phyloP scores from a whole-genome alignment of 2,113 vertebrate genomes.

The Budorcas taxicolor region DNA sequence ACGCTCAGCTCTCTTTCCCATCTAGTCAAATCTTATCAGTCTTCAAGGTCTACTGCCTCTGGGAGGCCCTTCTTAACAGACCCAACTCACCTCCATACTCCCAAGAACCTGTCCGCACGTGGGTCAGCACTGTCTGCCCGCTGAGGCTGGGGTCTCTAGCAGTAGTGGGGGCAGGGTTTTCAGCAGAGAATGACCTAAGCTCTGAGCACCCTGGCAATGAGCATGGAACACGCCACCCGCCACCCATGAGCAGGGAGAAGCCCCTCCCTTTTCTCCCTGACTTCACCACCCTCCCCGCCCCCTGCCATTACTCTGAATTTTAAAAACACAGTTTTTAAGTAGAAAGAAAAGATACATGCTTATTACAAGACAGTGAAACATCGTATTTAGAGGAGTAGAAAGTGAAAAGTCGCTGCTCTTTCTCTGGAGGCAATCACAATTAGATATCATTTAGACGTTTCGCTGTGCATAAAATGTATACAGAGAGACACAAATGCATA shows the following conservation, averaged over 20 bases:
- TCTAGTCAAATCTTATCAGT: not conserved
- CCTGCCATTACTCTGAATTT: not conserved
- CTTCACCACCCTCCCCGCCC: not conserved
- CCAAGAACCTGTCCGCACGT: not conserved
- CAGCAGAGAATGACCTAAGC: not conserved
- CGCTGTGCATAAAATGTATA: not conserved
- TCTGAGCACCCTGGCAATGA: not conserved
- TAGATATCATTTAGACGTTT: slow-evolving; percentile 3
- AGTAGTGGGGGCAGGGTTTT: not conserved
- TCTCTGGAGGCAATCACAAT: slow-evolving; percentile 2
- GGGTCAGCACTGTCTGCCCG: not conserved
- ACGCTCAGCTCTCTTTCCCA: not conserved
- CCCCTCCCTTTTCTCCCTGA: not conserved
- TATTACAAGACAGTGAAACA: slow-evolving; percentile 19
- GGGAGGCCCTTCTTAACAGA: not conserved
- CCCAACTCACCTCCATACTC: not conserved
- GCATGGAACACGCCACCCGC: not conserved
- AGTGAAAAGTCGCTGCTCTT: not conserved
- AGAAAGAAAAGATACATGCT: not conserved
- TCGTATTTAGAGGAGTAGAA: not conserved
- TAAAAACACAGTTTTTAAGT: not conserved
- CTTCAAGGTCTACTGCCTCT: not conserved
- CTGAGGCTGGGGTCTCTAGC: not conserved
- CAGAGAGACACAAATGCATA: not conserved
- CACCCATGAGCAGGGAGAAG: not conserved